Base-by-base conservation (phyloP, 2,888 invertebrate genomes). In the Megaustenia siamemsis region DNA sequence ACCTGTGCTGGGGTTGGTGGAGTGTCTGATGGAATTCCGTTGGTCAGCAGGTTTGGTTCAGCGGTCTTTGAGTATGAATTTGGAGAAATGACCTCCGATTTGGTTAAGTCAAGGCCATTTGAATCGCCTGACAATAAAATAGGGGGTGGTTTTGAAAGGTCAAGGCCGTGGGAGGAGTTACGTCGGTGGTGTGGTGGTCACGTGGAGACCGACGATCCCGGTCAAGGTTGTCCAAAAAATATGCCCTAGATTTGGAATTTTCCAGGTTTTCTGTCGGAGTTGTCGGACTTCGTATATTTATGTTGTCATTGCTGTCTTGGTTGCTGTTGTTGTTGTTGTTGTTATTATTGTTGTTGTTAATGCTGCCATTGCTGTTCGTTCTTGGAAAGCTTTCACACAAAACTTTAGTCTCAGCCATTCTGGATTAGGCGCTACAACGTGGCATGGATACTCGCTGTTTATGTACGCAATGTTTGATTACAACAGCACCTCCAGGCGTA, bases 151-250 rank as follows among this genome's bases (percentile, higher is more conserved):
- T 83, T 83, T 49, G 83, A 78, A 60, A 83, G 83, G 35, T 83
- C 83, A 45, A 83, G 83, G 28, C 83, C 83, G 77, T 83, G 83
- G 6, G 82, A 40, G 18, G 82, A 76, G 82, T 45, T 82, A 1
- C 82, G 82, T 0, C 75, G 76, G 5, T 49, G 38, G n/a, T 40
- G 24, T 45, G 53, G 5, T 18, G 1, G 15, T 78, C 71, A 10
- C 71, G 83, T 15, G 60, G 43, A 15, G 69, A n/a, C 2, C 43
- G 35, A 0, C 32, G 63, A 12, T 83, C 77, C 24, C 40, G 69
- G 35, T 77, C 68, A 35, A 43, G 21, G 40, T 32, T 40, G 63
- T 68, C 76, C 10, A 66, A 45, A 32, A 76, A 76, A 3, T 32
- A 49, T 24, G 69, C 21, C 43, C 69, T 24, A n/a, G 40, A 38